A percentile compares a stretch with the other conserved stretches of the same genome.
Conservation (phyloP, 1,140 invertebrate genomes). For the Eurytemora carolleeae region DNA sequence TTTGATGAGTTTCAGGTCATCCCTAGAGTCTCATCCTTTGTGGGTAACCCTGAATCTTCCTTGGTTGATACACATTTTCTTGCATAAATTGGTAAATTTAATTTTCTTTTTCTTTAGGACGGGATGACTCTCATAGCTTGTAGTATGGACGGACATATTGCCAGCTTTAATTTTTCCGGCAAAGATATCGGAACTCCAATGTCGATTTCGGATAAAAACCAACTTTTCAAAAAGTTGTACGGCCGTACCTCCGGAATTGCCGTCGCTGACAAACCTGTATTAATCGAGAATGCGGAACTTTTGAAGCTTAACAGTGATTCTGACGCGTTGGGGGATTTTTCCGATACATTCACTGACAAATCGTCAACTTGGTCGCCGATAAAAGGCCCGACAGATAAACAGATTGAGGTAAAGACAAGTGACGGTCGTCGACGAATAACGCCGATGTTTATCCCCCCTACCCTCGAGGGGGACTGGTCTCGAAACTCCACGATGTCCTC, state of each 20-base stretch:
- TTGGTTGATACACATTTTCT: background rate
- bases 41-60: no score
- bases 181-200: constrained; percentile 7
- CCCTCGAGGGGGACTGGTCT: background rate
- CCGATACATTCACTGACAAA: no score
- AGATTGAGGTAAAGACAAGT: constrained; percentile 80
- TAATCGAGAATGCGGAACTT: constrained; percentile 63
- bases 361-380: constrained; percentile 14
- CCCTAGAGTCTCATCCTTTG: no score
- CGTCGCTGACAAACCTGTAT: constrained; percentile 31
- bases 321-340: constrained; percentile 1
- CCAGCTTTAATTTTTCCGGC: background rate
- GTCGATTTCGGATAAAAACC: constrained; percentile 11
- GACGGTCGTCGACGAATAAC: constrained; percentile 86
- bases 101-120: constrained; percentile 34
- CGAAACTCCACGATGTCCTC: background rate
- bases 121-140: background rate
- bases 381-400: constrained; percentile 57
- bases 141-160: background rate
- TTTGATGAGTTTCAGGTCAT: no score
- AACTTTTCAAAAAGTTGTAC: constrained; percentile 20
- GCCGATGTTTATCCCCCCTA: constrained; percentile 69
- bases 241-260: constrained; percentile 11
- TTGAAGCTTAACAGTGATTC: constrained; percentile 29
- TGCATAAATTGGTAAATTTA: constrained; percentile 9